Conservation (phyloP, 2,888 invertebrate genomes). For the Nomada ferruginata region DNA sequence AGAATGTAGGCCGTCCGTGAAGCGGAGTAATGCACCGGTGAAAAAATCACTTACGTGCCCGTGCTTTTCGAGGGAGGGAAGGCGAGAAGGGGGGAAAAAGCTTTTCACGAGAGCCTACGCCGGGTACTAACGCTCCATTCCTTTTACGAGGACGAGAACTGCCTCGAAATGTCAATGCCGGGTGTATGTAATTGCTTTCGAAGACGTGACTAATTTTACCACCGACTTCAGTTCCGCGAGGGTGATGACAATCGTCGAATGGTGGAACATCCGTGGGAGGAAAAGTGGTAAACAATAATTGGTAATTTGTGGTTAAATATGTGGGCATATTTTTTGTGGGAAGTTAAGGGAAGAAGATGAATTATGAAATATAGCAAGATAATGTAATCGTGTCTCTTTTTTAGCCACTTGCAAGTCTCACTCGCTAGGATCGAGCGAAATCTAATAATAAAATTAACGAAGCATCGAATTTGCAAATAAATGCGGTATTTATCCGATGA, state of each 20-base stretch:
- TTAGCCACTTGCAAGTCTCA: too few species aligned
- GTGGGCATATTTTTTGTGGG: too few species aligned
- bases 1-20: slow-evolving; percentile 65
- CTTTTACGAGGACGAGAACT: slow-evolving; percentile 33
- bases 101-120: slow-evolving; percentile 48
- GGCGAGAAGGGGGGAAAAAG: slow-evolving; percentile 6
- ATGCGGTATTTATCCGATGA: neutral
- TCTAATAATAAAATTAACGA: neutral
- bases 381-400: too few species aligned
- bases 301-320: too few species aligned
- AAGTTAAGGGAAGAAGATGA: too few species aligned
- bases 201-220: neutral
- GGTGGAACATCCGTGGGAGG: too few species aligned
- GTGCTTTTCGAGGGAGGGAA: slow-evolving; percentile 20
- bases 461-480: neutral
- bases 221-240: too few species aligned
- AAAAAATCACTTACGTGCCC: slow-evolving; percentile 67
- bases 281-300: too few species aligned
- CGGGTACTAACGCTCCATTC: slow-evolving; percentile 43
- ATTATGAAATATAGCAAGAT: too few species aligned
- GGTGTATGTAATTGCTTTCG: slow-evolving; percentile 3
- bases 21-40: slow-evolving; percentile 61
- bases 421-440: too few species aligned
- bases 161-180: slow-evolving; percentile 52
- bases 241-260: too few species aligned